Percentiles rank a stretch among this genome's conserved stretches.
Evolutionary conservation across 1,140 invertebrate genomes (phyloP).

Genomic region (Drosophila bocqueti): DNA sequence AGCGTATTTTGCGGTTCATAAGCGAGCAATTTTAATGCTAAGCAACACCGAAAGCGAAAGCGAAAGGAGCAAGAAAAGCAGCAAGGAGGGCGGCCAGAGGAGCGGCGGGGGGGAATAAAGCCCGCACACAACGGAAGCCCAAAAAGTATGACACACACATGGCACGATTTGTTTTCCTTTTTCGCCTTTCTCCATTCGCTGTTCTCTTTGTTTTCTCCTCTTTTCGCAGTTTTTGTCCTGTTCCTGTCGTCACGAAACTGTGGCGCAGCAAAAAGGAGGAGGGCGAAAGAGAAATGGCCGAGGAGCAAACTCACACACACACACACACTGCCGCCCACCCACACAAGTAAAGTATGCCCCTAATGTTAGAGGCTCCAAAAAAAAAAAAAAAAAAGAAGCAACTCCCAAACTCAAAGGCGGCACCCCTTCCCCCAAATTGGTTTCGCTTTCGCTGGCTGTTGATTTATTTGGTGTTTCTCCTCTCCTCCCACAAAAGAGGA

Average conservation of each 20-base stretch:
- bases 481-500: slow-evolving; percentile 50
- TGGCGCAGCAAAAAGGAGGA: neutral
- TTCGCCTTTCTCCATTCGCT: slow-evolving; percentile 6
- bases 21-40: slow-evolving; percentile 67
- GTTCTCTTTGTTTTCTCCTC: slow-evolving; percentile 36
- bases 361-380: slow-evolving; percentile 58
- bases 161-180: slow-evolving; percentile 51
- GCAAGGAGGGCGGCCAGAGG: neutral
- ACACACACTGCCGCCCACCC: slow-evolving; percentile 21
- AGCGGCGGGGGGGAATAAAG: neutral
- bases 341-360: slow-evolving; percentile 33
- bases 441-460: slow-evolving; percentile 72
- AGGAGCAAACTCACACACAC: slow-evolving; percentile 10
- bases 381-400: slow-evolving; percentile 4
- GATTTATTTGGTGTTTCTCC: slow-evolving; percentile 74
- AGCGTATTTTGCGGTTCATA: slow-evolving; percentile 74
- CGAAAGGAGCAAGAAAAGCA: slow-evolving; percentile 22
- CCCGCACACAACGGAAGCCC: slow-evolving; percentile 37
- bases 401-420: slow-evolving; percentile 8
- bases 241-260: slow-evolving; percentile 47
- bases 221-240: slow-evolving; percentile 39
- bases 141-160: slow-evolving; percentile 59
- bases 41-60: slow-evolving; percentile 29
- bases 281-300: slow-evolving; percentile 37
- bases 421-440: slow-evolving; percentile 19